Conservation (phyloP, 2,888 invertebrate genomes). For the Yponomeuta sedellus region DNA sequence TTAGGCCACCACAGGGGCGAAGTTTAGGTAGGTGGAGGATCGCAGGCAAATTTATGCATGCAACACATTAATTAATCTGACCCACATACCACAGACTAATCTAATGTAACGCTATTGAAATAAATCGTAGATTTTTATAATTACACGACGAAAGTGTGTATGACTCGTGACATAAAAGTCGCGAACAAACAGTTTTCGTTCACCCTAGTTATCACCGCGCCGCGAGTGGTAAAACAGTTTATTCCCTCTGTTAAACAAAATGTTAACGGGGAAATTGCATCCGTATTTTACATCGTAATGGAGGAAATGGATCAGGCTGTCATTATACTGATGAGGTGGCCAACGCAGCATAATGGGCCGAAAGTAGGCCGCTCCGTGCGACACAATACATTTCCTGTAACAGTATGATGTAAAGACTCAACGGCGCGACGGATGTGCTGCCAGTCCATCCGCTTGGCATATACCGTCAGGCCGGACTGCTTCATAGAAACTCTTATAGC, state of each 20-base stretch:
- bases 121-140: too few species aligned
- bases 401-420: constrained; percentile 12
- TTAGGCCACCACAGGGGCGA: too few species aligned
- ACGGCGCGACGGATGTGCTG: constrained; percentile 33
- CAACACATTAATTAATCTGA: too few species aligned
- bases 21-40: too few species aligned
- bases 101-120: too few species aligned
- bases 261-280: background rate
- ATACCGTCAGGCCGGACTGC: background rate
- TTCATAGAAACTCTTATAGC: background rate
- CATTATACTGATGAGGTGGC: constrained; percentile 26
- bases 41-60: too few species aligned
- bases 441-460: background rate
- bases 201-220: too few species aligned
- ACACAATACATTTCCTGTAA: constrained; percentile 55
- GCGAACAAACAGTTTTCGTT: too few species aligned
- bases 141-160: too few species aligned
- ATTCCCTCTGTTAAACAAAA: background rate
- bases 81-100: too few species aligned
- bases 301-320: constrained; percentile 43
- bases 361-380: constrained; percentile 38
- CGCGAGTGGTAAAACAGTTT: background rate
- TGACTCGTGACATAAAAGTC: too few species aligned
- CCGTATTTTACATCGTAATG: constrained; percentile 28
- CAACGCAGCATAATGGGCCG: constrained; percentile 45